Conservation (phyloP, 2,797 vertebrate genomes). For the Sparidentex hasta region DNA sequence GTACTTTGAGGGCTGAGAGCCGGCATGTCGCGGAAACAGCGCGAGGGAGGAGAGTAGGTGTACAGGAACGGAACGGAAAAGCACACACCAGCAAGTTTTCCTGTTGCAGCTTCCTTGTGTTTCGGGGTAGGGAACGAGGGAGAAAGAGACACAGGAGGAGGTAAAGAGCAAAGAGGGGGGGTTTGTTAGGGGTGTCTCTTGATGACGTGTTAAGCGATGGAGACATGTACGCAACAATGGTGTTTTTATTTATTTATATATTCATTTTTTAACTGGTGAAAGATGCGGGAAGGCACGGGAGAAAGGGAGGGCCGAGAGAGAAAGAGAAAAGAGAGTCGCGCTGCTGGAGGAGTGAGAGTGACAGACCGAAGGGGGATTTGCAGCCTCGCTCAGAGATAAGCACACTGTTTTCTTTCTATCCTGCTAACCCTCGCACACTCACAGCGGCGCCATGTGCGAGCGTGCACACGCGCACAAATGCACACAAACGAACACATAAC, state of each 20-base stretch:
- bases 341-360: conserved; percentile 60
- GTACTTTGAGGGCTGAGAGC: conserved; percentile 61
- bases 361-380: conserved; percentile 74
- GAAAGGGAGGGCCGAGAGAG: conserved; percentile 27
- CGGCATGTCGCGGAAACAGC: conserved; percentile 61
- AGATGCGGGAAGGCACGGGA: conserved; percentile 39
- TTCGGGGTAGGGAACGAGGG: neutral
- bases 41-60: conserved; percentile 51
- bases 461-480: neutral
- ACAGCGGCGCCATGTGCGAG: conserved; percentile 32
- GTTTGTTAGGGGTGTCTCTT: conserved; percentile 17
- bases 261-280: conserved; percentile 10
- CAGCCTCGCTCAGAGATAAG: conserved; percentile 69
- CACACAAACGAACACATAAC: conserved; percentile 36
- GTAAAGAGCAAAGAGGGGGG: conserved; percentile 20
- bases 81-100: conserved; percentile 26
- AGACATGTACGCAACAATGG: conserved; percentile 26
- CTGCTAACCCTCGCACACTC: conserved; percentile 46
- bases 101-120: conserved; percentile 24
- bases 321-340: conserved; percentile 34
- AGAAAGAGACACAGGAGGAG: conserved; percentile 10
- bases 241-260: too few species aligned
- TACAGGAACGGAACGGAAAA: conserved; percentile 20
- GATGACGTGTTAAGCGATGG: conserved; percentile 35
- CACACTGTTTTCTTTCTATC: conserved; percentile 65